phyloP scores from a whole-genome alignment of 2,888 invertebrate species.

The Rhyacophila evoluta region DNA sequence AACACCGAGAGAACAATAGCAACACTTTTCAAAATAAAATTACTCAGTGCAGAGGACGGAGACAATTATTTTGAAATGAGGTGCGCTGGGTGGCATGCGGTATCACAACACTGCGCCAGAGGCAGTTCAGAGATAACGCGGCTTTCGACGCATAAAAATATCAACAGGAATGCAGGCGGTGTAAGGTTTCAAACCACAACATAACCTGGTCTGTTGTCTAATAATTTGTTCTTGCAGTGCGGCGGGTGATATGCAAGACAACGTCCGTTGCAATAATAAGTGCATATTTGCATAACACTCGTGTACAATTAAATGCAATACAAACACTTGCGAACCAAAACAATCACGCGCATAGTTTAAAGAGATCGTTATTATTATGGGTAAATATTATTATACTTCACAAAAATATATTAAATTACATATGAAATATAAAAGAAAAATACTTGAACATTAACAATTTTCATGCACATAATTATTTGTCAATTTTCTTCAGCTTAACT shows the following conservation, averaged over 20 bases:
- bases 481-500: too few species aligned
- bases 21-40: background rate
- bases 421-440: too few species aligned
- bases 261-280: background rate
- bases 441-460: too few species aligned
- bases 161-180: constrained; percentile 26
- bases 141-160: constrained; percentile 9
- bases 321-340: background rate
- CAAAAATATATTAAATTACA: too few species aligned
- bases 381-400: too few species aligned
- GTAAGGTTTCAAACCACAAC: background rate
- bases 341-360: too few species aligned
- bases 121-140: constrained; percentile 32
- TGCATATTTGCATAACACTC: constrained; percentile 11
- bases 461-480: too few species aligned
- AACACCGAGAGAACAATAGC: background rate
- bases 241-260: background rate
- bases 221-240: background rate
- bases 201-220: background rate
- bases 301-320: background rate
- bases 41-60: background rate
- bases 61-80: background rate
- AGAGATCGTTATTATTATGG: too few species aligned
- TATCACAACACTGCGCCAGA: background rate
- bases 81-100: background rate